These are phyloP conservation scores for Lasioglossum vierecki DNA, from an alignment of 2,888 invertebrate genomes.

Conservation along the genomic window DNA sequence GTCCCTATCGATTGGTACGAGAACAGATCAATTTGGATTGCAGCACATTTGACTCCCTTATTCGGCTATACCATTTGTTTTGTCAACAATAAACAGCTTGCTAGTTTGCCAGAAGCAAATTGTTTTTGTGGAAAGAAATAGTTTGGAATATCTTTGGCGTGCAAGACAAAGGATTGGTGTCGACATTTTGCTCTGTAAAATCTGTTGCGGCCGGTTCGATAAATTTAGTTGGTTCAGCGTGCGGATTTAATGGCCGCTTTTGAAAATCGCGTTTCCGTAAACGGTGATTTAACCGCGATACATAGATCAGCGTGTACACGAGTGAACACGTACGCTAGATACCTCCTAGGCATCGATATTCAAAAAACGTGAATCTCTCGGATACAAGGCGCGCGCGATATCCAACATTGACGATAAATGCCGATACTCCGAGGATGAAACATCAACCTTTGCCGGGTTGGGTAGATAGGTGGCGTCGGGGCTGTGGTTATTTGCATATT, in stretches of 20 bases:
- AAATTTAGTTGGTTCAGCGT: constrained; percentile 25
- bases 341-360: constrained; percentile 66
- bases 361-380: constrained; percentile 56
- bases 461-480: constrained; percentile 68
- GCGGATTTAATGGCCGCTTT: constrained; percentile 34
- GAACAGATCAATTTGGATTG: no score
- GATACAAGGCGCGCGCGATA: constrained; percentile 50
- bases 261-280: constrained; percentile 44
- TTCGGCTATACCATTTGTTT: no score
- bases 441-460: constrained; percentile 62
- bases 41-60: no score
- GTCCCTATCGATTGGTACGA: no score
- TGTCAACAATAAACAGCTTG: neutral
- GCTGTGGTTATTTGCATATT: constrained; percentile 80
- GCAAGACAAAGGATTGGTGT: neutral
- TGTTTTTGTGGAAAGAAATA: neutral
- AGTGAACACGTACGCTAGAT: constrained; percentile 48
- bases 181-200: neutral
- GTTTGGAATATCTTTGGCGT: neutral
- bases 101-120: neutral
- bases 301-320: constrained; percentile 39
- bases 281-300: constrained; percentile 46
- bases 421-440: constrained; percentile 67
- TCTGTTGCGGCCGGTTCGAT: neutral
- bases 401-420: constrained; percentile 65